Evolutionary conservation across 2,113 vertebrate species (phyloP).

Genomic region (Sorex araneus): DNA sequence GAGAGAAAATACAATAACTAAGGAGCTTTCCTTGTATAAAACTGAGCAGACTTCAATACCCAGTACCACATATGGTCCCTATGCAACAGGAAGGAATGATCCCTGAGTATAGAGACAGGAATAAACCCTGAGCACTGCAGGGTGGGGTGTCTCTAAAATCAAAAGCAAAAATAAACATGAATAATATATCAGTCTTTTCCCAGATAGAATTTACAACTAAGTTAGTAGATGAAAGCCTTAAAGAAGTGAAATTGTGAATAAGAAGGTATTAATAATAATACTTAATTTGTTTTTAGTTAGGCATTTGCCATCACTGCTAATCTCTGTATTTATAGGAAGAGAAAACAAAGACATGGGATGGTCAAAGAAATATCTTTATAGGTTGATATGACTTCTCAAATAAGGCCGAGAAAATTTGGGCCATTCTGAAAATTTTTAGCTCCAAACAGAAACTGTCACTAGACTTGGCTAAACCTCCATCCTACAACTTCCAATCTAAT

Average conservation of each 20-base stretch:
- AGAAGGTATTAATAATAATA: neutral
- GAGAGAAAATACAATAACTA: no score
- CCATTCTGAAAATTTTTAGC: conserved; percentile 43
- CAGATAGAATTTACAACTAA: neutral
- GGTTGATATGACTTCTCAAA: neutral
- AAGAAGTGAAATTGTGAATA: conserved; percentile 21
- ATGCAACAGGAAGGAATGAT: no score
- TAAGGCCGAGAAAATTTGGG: neutral
- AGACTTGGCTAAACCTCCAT: neutral
- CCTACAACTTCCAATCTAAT: neutral
- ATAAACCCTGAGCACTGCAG: no score
- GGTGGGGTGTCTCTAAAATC: no score
- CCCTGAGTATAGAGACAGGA: no score
- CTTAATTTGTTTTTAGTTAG: conserved; percentile 21
- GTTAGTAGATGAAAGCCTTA: neutral
- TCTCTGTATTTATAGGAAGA: neutral
- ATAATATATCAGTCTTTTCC: conserved; percentile 27
- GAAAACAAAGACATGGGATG: conserved; percentile 7
- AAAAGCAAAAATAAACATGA: neutral
- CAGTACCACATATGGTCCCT: no score
- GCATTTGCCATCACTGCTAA: neutral
- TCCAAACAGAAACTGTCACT: neutral
- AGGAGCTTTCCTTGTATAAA: no score
- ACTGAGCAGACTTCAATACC: no score
- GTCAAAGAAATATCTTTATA: conserved; percentile 31